Evolutionary conservation across 2,888 invertebrate species (phyloP).

Genomic region (Muscina levida): DNA sequence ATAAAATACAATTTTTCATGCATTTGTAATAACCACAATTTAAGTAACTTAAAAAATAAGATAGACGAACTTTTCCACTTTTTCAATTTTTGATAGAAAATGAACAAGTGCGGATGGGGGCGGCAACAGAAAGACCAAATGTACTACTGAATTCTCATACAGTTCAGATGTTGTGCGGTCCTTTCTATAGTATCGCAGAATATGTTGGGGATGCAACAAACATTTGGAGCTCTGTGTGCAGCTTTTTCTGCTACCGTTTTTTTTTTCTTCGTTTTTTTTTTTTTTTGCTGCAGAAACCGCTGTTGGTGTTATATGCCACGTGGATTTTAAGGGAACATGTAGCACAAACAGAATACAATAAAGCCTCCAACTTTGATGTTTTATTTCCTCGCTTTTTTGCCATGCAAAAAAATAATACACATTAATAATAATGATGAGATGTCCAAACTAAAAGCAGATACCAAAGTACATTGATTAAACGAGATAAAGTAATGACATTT

Average conservation of each 20-base stretch:
- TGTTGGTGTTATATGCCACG: slow-evolving; percentile 41
- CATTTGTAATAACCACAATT: slow-evolving; percentile 55
- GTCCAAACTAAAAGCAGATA: neutral
- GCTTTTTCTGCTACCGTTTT: slow-evolving; percentile 34
- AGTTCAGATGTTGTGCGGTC: slow-evolving; percentile 21
- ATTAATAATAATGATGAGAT: neutral
- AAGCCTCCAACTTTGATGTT: slow-evolving; percentile 55
- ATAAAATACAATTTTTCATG: slow-evolving; percentile 48
- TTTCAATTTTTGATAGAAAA: slow-evolving; percentile 40
- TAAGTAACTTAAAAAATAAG: slow-evolving; percentile 53
- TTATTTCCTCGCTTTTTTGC: slow-evolving; percentile 12
- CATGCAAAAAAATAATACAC: neutral
- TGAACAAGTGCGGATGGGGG: slow-evolving; percentile 5
- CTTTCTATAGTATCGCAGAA: too few relatives aligned
- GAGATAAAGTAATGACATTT: too few relatives aligned
- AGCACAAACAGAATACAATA: slow-evolving; percentile 43
- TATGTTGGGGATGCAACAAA: slow-evolving; percentile 7
- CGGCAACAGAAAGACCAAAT: slow-evolving; percentile 4
- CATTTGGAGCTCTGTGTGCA: slow-evolving; percentile 46
- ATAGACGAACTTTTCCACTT: slow-evolving; percentile 52
- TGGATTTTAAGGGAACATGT: slow-evolving; percentile 39
- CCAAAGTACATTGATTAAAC: too few relatives aligned
- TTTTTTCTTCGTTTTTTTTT: slow-evolving; percentile 20
- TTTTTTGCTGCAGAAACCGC: slow-evolving; percentile 34
- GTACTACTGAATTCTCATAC: slow-evolving; percentile 29